Percentiles rank a stretch among this genome's conserved stretches.
These are phyloP conservation scores for Crematogaster levior DNA, from an alignment of 2,888 invertebrate species.

Conservation along the genomic window DNA sequence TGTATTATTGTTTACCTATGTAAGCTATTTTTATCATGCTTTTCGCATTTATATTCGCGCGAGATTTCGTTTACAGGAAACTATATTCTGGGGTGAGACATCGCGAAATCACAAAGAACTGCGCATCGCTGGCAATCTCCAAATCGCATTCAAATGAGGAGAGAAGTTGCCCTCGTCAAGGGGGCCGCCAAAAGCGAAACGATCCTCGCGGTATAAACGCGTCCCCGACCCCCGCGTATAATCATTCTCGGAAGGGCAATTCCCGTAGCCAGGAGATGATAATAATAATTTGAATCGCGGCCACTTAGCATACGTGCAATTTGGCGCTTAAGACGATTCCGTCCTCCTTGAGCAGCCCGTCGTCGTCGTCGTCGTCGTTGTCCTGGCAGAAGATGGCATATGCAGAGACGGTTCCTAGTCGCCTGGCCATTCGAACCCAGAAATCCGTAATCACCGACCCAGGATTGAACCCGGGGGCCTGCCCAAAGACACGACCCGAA, in stretches of 20 bases:
- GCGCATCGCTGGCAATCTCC: slow-evolving; percentile 73
- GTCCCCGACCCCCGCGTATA: slow-evolving; percentile 68
- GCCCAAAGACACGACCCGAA: slow-evolving; percentile 67
- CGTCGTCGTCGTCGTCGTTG: slow-evolving; percentile 29
- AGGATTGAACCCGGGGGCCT: slow-evolving; percentile 56
- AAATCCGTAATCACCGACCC: slow-evolving; percentile 66
- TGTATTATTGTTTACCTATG: too few species aligned
- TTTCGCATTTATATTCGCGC: not conserved
- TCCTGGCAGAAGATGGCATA: not conserved
- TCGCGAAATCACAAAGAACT: slow-evolving; percentile 24
- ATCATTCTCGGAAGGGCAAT: slow-evolving; percentile 81
- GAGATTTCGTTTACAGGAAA: slow-evolving; percentile 1
- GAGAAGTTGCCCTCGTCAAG: slow-evolving; percentile 47
- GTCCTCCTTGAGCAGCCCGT: slow-evolving; percentile 47
- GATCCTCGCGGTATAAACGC: slow-evolving; percentile 65
- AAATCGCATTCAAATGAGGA: slow-evolving; percentile 83
- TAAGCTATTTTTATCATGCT: too few species aligned
- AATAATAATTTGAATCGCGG: slow-evolving; percentile 83
- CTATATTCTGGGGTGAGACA: not conserved
- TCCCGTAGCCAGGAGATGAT: slow-evolving; percentile 77
- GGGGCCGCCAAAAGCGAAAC: slow-evolving; percentile 63
- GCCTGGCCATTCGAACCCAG: slow-evolving; percentile 44
- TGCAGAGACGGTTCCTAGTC: slow-evolving; percentile 8
- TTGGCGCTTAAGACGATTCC: slow-evolving; percentile 80
- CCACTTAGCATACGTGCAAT: slow-evolving; percentile 84